A percentile compares a stretch with the other conserved stretches of the same genome.
These are phyloP conservation scores for Antechinus stuartii DNA, from an alignment of 2,113 vertebrate species.

Conservation along the genomic window DNA sequence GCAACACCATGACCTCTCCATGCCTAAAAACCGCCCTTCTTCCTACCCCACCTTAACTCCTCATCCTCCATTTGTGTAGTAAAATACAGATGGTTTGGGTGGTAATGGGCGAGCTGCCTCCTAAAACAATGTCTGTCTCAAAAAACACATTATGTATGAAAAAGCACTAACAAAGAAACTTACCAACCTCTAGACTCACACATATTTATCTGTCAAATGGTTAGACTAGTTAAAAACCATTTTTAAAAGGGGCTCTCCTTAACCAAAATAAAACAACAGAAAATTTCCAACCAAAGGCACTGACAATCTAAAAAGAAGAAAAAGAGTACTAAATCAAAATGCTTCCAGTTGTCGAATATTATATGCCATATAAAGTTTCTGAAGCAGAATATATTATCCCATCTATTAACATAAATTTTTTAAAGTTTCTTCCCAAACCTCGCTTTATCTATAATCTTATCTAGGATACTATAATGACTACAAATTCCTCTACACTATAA, in stretches of 20 bases:
- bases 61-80: neutral
- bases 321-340: neutral
- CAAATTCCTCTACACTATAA: conserved; percentile 67
- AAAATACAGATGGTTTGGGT: conserved; percentile 44
- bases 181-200: conserved; percentile 57
- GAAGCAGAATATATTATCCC: conserved; percentile 43
- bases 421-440: conserved; percentile 73
- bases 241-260: conserved; percentile 48
- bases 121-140: neutral
- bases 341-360: rapidly evolving
- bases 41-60: conserved; percentile 3
- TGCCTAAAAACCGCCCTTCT: conserved; percentile 48
- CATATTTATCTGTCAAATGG: conserved; percentile 19
- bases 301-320: conserved; percentile 55
- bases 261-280: neutral
- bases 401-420: conserved; percentile 55
- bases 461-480: conserved; percentile 65
- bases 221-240: conserved; percentile 47
- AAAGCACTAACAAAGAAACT: conserved; percentile 69
- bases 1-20: conserved; percentile 45
- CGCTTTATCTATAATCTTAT: conserved; percentile 45
- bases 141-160: conserved; percentile 42
- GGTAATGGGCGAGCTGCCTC: neutral
- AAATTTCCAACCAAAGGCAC: conserved; percentile 48
- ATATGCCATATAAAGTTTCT: conserved; percentile 24